A percentile compares a stretch with the other conserved stretches of the same genome.
Conservation (phyloP, 1,140 invertebrate genomes). For the Hyphantria cunea region DNA sequence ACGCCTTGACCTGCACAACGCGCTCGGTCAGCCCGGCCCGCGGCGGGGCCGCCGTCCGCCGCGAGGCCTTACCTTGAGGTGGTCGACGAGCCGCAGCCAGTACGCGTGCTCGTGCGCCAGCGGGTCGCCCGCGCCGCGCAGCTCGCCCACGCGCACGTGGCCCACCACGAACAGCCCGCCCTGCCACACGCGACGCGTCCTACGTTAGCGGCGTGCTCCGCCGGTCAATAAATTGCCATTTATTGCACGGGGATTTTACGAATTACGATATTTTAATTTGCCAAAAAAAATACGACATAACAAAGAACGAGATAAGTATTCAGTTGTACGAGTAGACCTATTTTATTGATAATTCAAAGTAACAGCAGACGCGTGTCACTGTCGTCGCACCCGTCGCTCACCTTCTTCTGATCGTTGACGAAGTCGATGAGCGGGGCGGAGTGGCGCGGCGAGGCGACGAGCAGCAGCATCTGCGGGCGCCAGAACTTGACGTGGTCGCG, state of each 20-base stretch:
- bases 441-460: slow-evolving; percentile 96
- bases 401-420: slow-evolving; percentile 98
- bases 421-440: slow-evolving; percentile 96
- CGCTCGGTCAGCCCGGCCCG: not conserved
- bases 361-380: too few species aligned
- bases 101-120: slow-evolving; percentile 89
- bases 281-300: too few species aligned
- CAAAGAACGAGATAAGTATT: too few species aligned
- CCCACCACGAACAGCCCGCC: slow-evolving; percentile 97
- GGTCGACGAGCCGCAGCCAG: slow-evolving; percentile 94
- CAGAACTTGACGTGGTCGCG: slow-evolving; percentile 99
- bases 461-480: slow-evolving; percentile 97
- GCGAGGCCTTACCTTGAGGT: slow-evolving; percentile 85
- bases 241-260: too few species aligned
- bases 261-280: too few species aligned
- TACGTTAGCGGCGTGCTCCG: too few species aligned
- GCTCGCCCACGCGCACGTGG: slow-evolving; percentile 90
- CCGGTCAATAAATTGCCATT: too few species aligned
- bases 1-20: slow-evolving; percentile 91
- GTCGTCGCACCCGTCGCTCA: too few species aligned
- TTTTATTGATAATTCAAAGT: too few species aligned
- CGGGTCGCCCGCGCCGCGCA: slow-evolving; percentile 85
- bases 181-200: slow-evolving; percentile 36
- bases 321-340: too few species aligned
- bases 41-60: too few species aligned